Base-by-base conservation (phyloP, 1,140 invertebrate genomes). In the Camponotus vicinus region DNA sequence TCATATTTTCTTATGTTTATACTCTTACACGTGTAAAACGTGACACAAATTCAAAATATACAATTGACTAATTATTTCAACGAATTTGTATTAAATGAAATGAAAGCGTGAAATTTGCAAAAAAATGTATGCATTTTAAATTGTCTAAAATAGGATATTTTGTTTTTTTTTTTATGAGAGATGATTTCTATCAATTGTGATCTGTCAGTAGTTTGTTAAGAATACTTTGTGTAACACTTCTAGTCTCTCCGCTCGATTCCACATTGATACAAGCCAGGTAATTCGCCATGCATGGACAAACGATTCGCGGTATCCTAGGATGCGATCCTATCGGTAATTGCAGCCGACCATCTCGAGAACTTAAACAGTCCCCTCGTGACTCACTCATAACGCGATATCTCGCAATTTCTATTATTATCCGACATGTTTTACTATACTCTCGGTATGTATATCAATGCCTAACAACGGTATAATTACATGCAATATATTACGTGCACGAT, bases 281-380 rank as follows among this genome's bases (percentile, higher is more conserved):
- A 37, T 52, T 27, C 13, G n/a, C 15, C 75, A 13, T 27, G 76
- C 45, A 86, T 78, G 40, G 9, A 70, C 84, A 67, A 70, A 80
- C 69, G 84, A 75, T 61, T 61, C 82, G 66, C 52, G 52, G 59
- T 57, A 67, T 79, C n/a, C 59, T 64, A 78, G 76, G 77, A 66
- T 77, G 71, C 78, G 88, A 89, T 89, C 55, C 49, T 88, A 89
- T 89, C 87, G 61, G 71, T 89, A 84, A 86, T 89, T 85, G 87
- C 79, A 57, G 59, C n/a, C 73, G 37, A 61, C 63, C 71, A 85
- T 90, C 85, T 86, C 77, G 87, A 59, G 42, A 89, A 52, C n/a
- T 70, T 73, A 78, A 86, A 80, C 83, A 79, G 73, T 88, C 18
- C 27, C 27, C 83, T 89, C 87, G 83, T 88, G 80, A 87, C 86